These are phyloP conservation scores for Cistogaster globosa DNA, from an alignment of 2,888 invertebrate genomes.

Conservation along the genomic window DNA sequence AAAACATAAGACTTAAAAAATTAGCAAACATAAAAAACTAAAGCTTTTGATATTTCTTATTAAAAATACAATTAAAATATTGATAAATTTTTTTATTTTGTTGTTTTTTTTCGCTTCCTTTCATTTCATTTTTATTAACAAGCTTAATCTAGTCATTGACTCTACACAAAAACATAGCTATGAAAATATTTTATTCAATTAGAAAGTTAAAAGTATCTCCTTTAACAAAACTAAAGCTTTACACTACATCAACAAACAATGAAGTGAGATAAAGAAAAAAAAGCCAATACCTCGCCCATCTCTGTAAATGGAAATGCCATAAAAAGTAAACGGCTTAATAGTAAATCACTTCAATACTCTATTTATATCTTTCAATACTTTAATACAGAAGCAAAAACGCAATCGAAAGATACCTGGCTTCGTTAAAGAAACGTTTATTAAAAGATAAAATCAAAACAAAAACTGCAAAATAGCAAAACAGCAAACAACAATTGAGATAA, in stretches of 20 bases:
- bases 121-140: conserved; percentile 2
- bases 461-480: not conserved
- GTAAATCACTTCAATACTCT: conserved; percentile 67
- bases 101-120: not conserved
- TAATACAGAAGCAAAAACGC: conserved; percentile 24
- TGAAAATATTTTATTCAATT: conserved; percentile 38
- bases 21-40: conserved; percentile 37
- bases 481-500: conserved; percentile 10
- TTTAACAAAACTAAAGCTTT: conserved; percentile 48
- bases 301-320: conserved; percentile 69
- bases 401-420: conserved; percentile 5
- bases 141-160: conserved; percentile 1
- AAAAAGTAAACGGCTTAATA: conserved; percentile 72
- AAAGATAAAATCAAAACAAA: conserved; percentile 34
- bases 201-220: conserved; percentile 53
- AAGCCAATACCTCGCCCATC: conserved; percentile 67
- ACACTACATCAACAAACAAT: conserved; percentile 33
- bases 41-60: conserved; percentile 53
- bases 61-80: conserved; percentile 68
- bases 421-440: conserved; percentile 37
- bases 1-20: not conserved
- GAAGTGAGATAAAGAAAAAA: conserved; percentile 13
- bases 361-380: conserved; percentile 53
- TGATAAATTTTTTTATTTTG: conserved; percentile 19
- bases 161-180: not conserved